These are phyloP conservation scores for Tachysurus vachellii DNA, from an alignment of 2,113 vertebrate species.

Conservation along the genomic window DNA sequence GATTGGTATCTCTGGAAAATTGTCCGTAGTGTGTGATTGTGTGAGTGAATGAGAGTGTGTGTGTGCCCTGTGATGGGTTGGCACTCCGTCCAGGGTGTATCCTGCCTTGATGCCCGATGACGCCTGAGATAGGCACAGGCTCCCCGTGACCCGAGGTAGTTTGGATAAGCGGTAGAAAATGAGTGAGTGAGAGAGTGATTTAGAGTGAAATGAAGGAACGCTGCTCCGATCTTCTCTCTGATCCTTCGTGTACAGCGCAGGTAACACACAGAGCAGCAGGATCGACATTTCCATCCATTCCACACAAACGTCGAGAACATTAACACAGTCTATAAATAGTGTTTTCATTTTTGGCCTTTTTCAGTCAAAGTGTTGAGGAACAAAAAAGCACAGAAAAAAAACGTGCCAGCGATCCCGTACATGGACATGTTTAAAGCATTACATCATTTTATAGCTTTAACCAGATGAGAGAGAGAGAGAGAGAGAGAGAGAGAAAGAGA, in stretches of 20 bases:
- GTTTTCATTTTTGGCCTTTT: conserved; percentile 10
- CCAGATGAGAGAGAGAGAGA: not conserved
- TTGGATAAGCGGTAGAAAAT: too few relatives aligned
- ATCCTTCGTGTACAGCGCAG: not conserved
- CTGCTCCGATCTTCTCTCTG: not conserved
- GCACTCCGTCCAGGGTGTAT: too few relatives aligned
- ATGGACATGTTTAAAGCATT: conserved; percentile 35
- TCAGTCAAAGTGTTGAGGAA: conserved; percentile 18
- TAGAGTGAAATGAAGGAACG: not conserved
- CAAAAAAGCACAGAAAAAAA: not conserved
- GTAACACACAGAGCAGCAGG: not conserved
- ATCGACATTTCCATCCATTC: not conserved
- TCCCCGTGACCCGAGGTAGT: too few relatives aligned
- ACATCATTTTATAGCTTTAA: conserved; percentile 37
- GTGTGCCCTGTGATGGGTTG: too few relatives aligned
- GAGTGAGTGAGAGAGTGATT: not conserved
- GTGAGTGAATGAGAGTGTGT: too few relatives aligned
- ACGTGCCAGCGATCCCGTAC: conserved; percentile 30
- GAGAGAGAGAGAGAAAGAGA: not conserved
- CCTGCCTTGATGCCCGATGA: too few relatives aligned
- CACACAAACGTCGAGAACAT: not conserved
- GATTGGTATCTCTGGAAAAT: too few relatives aligned
- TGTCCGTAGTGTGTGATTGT: too few relatives aligned
- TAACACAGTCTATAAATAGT: not conserved
- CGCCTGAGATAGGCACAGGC: too few relatives aligned